Base-by-base conservation (phyloP, 2,888 invertebrate genomes). In the Hirtodrosophila duncani region DNA sequence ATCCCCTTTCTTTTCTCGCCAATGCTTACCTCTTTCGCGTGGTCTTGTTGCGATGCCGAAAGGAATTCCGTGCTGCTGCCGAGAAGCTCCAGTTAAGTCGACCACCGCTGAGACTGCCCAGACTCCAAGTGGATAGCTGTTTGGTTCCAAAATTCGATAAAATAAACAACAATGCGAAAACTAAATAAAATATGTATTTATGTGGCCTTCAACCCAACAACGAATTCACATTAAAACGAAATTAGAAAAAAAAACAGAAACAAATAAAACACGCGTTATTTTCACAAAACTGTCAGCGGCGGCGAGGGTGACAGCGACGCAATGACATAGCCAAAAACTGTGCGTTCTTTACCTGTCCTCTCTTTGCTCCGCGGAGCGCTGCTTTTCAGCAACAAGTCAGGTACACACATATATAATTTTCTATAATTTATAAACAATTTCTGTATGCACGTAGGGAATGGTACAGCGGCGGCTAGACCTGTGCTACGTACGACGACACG, bases 71-170 rank as follows among this genome's bases (percentile, higher is more conserved):
- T n/a, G 52, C 45, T n/a, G 52, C 45, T 20, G 55, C 65, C 57
- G 77, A 66, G 62, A 74, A 83, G 61, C 80, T 82, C 81, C 78
- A 83, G 65, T 81, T 81, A 7, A 79, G 50, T 34, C 55, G 77
- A 16, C 58, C 63, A 11, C 67, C 70, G 43, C 72, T 70, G 26
- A 79, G 69, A 43, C 81, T 84, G 48, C 82, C 79, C 30, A 84
- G 68, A 70, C 82, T 84, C 83, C 84, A 84, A 42, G 69, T 68
- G 37, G 84, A 84, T 16, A 68, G 69, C 82, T 84, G 60, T 30
- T 53, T 11, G 2, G 49, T 18, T 13, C 17, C n/a, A 21, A 37
- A 14, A n/a, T n/a, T n/a, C n/a, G n/a, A n/a, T n/a, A n/a, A n/a
- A n/a, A n/a, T n/a, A n/a, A n/a, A n/a, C n/a, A n/a, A n/a, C n/a